Evolutionary conservation across 2,797 vertebrate genomes (phyloP).

Genomic region (Gobionotothen gibberifrons): DNA sequence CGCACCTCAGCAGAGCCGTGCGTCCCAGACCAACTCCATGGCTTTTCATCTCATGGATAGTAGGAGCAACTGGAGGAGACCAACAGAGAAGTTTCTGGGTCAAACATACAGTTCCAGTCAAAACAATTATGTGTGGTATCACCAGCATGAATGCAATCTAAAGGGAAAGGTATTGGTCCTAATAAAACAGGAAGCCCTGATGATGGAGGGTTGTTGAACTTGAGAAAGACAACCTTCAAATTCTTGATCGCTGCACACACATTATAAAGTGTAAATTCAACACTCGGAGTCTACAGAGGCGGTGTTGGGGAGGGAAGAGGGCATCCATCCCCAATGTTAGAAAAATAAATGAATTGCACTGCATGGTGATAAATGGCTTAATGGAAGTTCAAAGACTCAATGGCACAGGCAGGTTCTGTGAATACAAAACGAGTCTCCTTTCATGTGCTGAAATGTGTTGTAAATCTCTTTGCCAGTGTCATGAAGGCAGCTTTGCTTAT

Average conservation of each 20-base stretch:
- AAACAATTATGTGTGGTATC: neutral
- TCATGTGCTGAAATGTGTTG: constrained; percentile 78
- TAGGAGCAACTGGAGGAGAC: constrained; percentile 89
- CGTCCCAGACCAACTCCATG: constrained; percentile 90
- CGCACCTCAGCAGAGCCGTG: constrained; percentile 93
- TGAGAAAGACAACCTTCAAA: constrained; percentile 36
- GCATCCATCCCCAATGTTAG: constrained; percentile 59
- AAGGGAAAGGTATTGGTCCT: neutral
- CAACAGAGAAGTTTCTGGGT: constrained; percentile 16
- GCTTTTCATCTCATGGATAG: constrained; percentile 97
- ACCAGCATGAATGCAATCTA: neutral
- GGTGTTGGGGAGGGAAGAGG: constrained; percentile 49
- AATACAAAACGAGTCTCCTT: constrained; percentile 81
- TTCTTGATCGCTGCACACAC: constrained; percentile 42
- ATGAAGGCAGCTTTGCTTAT: constrained; percentile 67
- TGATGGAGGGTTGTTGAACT: constrained; percentile 34
- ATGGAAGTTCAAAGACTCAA: constrained; percentile 84
- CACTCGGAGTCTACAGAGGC: constrained; percentile 45
- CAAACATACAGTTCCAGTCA: neutral
- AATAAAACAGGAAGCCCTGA: constrained; percentile 21
- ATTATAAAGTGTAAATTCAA: constrained; percentile 51
- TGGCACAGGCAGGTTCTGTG: constrained; percentile 75
- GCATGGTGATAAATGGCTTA: constrained; percentile 84
- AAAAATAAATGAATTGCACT: constrained; percentile 78
- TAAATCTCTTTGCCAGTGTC: constrained; percentile 73